Conservation (phyloP, 2,888 invertebrate genomes). For the Drosophila neutralis region DNA sequence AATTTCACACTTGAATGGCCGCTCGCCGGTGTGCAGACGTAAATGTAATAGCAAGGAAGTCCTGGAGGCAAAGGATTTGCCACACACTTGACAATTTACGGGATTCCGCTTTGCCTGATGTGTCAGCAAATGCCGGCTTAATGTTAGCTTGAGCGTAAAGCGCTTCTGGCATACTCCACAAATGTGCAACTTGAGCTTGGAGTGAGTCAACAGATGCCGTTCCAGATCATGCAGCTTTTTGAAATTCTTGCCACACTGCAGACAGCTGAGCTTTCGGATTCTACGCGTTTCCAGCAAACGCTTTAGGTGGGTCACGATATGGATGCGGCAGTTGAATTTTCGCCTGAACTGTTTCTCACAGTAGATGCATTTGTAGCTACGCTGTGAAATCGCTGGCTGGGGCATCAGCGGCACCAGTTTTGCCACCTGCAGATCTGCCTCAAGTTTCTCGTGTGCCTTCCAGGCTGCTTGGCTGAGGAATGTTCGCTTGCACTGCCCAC, state of each 20-base stretch:
- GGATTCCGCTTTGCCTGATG: conserved; percentile 24
- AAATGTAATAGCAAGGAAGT: conserved; percentile 64
- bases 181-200: conserved; percentile 62
- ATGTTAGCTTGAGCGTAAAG: conserved; percentile 32
- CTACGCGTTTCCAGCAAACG: conserved; percentile 18
- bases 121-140: conserved; percentile 31
- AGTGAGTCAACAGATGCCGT: conserved; percentile 71
- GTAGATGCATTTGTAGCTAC: conserved; percentile 60
- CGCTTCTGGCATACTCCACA: conserved; percentile 35
- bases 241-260: conserved; percentile 49
- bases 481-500: conserved; percentile 3
- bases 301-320: conserved; percentile 64
- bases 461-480: conserved; percentile 9
- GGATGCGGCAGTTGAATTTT: conserved; percentile 57
- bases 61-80: conserved; percentile 67
- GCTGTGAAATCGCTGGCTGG: conserved; percentile 1
- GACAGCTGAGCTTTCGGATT: conserved; percentile 12
- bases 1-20: conserved; percentile 72
- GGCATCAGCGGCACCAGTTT: conserved; percentile 14
- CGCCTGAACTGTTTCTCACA: conserved; percentile 62
- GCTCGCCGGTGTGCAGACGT: conserved; percentile 75
- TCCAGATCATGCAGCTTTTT: conserved; percentile 67
- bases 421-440: background rate
- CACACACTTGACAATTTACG: conserved; percentile 55
- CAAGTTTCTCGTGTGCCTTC: conserved; percentile 5